A percentile compares a stretch with the other conserved stretches of the same genome.
phyloP scores from a whole-genome alignment of 2,888 invertebrate genomes.

The Ochropleura plecta region DNA sequence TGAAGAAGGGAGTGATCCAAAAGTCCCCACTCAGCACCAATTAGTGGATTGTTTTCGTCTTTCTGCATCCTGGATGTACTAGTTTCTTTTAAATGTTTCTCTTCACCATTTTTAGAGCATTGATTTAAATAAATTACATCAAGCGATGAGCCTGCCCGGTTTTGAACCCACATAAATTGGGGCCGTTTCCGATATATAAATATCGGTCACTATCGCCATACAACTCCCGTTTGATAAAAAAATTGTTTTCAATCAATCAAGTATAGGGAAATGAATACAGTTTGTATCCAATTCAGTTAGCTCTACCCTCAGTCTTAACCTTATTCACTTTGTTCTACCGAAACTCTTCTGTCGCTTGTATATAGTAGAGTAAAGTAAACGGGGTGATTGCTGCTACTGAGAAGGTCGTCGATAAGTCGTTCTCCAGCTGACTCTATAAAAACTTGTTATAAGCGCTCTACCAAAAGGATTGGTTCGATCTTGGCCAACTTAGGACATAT shows the following conservation, averaged over 20 bases:
- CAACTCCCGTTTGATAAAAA: background rate
- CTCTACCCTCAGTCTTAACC: conserved; percentile 13
- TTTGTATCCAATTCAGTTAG: background rate
- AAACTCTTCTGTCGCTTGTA: conserved; percentile 9
- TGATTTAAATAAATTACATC: background rate
- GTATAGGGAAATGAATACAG: conserved; percentile 5
- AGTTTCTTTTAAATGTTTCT: background rate
- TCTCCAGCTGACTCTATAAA: background rate
- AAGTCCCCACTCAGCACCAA: too few relatives aligned
- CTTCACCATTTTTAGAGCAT: background rate
- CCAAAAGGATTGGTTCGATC: too few relatives aligned
- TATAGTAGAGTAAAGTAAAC: conserved; percentile 1
- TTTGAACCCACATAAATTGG: background rate
- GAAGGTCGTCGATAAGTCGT: conserved; percentile 13
- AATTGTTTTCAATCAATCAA: background rate
- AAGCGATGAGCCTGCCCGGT: background rate
- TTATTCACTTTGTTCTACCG: background rate
- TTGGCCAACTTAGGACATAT: too few relatives aligned
- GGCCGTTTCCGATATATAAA: background rate
- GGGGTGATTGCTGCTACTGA: conserved; percentile 14
- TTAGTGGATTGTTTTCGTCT: too few relatives aligned
- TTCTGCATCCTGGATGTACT: too few relatives aligned
- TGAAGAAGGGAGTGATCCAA: too few relatives aligned
- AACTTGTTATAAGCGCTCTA: too few relatives aligned
- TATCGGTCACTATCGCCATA: background rate